These are phyloP conservation scores for Rhizomys pruinosus DNA, from an alignment of 2,113 vertebrate species.

Conservation along the genomic window DNA sequence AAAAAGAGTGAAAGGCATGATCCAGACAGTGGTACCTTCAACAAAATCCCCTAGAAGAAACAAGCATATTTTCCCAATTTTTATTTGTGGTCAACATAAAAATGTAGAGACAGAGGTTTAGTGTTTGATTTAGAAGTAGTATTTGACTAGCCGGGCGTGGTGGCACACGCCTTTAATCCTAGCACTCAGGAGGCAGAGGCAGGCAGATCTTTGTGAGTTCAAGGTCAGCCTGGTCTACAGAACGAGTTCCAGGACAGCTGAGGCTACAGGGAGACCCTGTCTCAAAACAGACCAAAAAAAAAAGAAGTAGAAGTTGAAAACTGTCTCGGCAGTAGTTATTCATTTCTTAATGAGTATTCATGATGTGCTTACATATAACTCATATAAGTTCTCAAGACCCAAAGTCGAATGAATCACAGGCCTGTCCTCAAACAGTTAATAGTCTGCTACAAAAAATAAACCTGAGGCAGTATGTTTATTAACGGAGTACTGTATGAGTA, in stretches of 20 bases:
- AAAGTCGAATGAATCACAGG: not conserved
- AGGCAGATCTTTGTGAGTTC: too few species aligned
- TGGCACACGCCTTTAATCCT: too few species aligned
- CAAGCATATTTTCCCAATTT: not conserved
- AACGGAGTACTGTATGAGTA: not conserved
- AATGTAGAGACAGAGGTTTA: not conserved
- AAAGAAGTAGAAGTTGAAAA: not conserved
- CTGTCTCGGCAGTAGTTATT: not conserved
- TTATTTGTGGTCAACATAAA: not conserved
- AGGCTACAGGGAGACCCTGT: too few species aligned
- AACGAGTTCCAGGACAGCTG: too few species aligned
- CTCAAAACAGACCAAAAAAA: too few species aligned
- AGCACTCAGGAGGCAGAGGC: too few species aligned
- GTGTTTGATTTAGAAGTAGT: too few species aligned
- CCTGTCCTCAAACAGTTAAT: not conserved
- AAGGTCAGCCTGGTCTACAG: too few species aligned
- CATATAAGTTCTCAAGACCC: not conserved
- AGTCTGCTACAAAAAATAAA: not conserved
- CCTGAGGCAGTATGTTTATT: not conserved
- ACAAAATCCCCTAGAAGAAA: not conserved
- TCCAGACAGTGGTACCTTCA: not conserved
- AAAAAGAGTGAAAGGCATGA: conserved; percentile 32
- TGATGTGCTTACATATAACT: not conserved
- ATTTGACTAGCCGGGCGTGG: too few species aligned
- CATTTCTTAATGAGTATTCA: conserved; percentile 21